These are phyloP conservation scores for Nephrotoma appendiculata DNA, from an alignment of 2,888 invertebrate genomes.

Conservation along the genomic window DNA sequence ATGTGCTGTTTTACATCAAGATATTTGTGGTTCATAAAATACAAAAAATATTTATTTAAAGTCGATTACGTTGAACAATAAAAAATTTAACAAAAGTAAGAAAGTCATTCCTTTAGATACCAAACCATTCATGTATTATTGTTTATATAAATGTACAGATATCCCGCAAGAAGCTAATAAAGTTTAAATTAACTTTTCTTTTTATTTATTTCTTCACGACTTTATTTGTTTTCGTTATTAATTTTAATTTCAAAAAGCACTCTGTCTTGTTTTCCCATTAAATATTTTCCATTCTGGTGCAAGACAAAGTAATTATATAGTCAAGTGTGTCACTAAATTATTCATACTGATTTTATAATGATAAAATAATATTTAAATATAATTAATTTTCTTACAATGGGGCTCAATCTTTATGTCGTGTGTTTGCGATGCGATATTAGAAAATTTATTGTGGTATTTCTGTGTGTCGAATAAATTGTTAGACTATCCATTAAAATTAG, in stretches of 20 bases:
- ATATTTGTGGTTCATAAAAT: not conserved
- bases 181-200: not conserved
- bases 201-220: not conserved
- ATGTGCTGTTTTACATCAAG: too few relatives aligned
- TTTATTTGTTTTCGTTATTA: not conserved
- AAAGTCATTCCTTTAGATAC: not conserved
- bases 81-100: not conserved
- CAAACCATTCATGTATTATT: not conserved
- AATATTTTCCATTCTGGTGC: not conserved
- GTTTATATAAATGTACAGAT: not conserved
- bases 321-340: not conserved
- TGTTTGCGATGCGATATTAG: too few relatives aligned
- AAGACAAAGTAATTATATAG: not conserved
- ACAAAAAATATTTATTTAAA: not conserved
- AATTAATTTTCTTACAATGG: not conserved
- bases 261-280: not conserved
- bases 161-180: not conserved
- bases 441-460: too few relatives aligned
- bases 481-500: too few relatives aligned
- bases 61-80: not conserved
- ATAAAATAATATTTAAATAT: not conserved
- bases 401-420: not conserved
- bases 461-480: too few relatives aligned
- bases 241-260: not conserved
- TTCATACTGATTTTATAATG: not conserved